phyloP scores from a whole-genome alignment of 2,888 invertebrate genomes.

The Cataglyphis altisquamis region DNA sequence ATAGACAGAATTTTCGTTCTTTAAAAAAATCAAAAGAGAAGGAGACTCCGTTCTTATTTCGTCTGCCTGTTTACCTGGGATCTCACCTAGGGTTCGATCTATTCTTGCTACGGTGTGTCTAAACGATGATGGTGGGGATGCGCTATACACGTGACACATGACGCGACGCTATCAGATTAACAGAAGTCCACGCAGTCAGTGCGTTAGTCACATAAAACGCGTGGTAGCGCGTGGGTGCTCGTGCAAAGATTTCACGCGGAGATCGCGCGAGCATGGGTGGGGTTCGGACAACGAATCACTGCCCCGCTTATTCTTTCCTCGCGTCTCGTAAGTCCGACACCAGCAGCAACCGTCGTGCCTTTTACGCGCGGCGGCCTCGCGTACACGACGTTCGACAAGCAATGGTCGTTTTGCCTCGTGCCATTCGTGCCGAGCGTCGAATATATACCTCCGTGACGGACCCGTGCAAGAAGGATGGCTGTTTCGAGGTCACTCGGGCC shows the following conservation, averaged over 20 bases:
- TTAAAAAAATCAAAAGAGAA: not conserved
- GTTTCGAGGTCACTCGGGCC: constrained; percentile 51
- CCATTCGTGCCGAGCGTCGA: not conserved
- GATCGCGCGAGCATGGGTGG: constrained; percentile 69
- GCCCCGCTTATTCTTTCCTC: constrained; percentile 58
- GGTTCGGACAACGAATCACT: constrained; percentile 69
- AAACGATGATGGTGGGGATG: not conserved
- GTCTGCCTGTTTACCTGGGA: not conserved
- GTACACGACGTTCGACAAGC: constrained; percentile 47
- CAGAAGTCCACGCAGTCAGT: not conserved
- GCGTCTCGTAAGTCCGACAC: constrained; percentile 57
- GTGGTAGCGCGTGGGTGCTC: constrained; percentile 44
- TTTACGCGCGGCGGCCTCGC: constrained; percentile 41
- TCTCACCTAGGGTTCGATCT: not conserved
- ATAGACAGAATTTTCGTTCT: too few species aligned
- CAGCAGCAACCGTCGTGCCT: constrained; percentile 51
- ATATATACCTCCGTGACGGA: not conserved
- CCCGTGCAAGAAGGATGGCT: constrained; percentile 40
- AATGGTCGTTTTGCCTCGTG: constrained; percentile 61
- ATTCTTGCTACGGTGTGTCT: not conserved
- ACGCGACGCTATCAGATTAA: constrained; percentile 1
- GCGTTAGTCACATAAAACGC: not conserved
- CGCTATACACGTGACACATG: not conserved
- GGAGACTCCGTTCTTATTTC: not conserved
- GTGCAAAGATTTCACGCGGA: not conserved